Evolutionary conservation across 1,140 invertebrate species (phyloP), one percentile per base, ranked within the genome.

Genomic region (Bombus pascuorum): DNA sequence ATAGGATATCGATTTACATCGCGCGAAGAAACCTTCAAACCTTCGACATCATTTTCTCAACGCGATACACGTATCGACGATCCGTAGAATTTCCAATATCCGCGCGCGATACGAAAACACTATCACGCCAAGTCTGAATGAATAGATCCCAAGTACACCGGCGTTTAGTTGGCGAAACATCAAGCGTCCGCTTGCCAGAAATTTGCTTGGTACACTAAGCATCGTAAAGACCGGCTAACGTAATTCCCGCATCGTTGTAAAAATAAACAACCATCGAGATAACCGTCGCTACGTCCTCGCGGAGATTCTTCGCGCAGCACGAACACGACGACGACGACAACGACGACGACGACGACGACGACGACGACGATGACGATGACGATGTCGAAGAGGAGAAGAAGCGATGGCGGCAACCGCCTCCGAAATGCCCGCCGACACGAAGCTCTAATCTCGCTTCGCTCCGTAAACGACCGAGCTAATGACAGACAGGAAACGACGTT

Each of bases 401-500:
- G 15, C 70, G n/a, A 39, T 65, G 32, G 22, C 62, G 37, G 32
- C 44, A 37, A 34, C 37, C 47, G 47, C 25, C 39, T 78, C 82
- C 82, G 53, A 83, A 83, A 83, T 76, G 75, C n/a, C 2, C 47
- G 44, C 39, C 74, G 74, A 62, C 70, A 66, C 74, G 47, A 76
- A 37, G 78, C 76, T 81, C 86, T 88, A 83, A 91, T 91, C 90
- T 89, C 84, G 57, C 72, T 83, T 34, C 75, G 85, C 82, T 86
- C 82, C 77, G 89, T 87, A 87, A 88, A 86, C 86, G 90, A 62
- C 57, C 89, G 87, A 89, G 85, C 86, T 91, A 90, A 90, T 89
- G 90, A 91, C 90, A 87, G 90, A 74, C 91, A 90, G 90, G 91
- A 91, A 91, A 86, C 90, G 81, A 70, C 91, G 91, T 91, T 91